Evolutionary conservation across 1,140 invertebrate genomes (phyloP), one percentile per base, ranked within the genome.

Genomic region (Pomacea maculata): DNA sequence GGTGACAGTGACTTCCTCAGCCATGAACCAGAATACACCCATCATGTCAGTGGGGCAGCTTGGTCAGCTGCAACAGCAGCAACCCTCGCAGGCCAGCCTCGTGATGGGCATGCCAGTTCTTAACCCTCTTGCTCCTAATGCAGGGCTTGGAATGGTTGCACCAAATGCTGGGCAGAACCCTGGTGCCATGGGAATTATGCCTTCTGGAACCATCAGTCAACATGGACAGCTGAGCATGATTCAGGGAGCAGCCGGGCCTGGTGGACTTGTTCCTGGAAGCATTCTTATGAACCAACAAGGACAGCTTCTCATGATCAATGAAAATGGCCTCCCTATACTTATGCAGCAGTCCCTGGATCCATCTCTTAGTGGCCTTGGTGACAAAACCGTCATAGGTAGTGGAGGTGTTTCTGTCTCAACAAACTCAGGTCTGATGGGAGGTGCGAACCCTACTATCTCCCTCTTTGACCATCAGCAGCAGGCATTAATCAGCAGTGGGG

Each of bases 241-340:
- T 25, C 78, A 54, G 34, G 73, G 73, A 29, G 21, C 21, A 10
- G 45, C 64, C 0, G 67, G 57, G 0, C 77, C 77, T 34, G 52
- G 67, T n/a, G 68, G 68, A 10, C 54, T 72, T 14, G 75, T 54
- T 3, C 45, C 78, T 15, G 81, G 81, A 14, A 80, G 65, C 64
- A 75, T 82, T 57, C 63, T 82, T 8, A 65, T 82, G n/a, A 82
- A 82, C 75, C 80, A 73, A 61, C 82, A 78, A 72, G 80, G 75
- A 55, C 79, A 83, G 72, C 71, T 75, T 67, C 77, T 80, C 73
- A 76, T 82, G 61, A 74, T 71, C 75, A 74, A 83, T 85, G 71
- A 85, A 83, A 75, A 86, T 83, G 85, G 80, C 76, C 68, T 85
- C 80, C 82, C 75, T 82, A 54, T 84, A 70, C 70, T 83, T 82